These are phyloP conservation scores for Brevimyrus niger DNA, from an alignment of 2,113 vertebrate species.

Conservation along the genomic window DNA sequence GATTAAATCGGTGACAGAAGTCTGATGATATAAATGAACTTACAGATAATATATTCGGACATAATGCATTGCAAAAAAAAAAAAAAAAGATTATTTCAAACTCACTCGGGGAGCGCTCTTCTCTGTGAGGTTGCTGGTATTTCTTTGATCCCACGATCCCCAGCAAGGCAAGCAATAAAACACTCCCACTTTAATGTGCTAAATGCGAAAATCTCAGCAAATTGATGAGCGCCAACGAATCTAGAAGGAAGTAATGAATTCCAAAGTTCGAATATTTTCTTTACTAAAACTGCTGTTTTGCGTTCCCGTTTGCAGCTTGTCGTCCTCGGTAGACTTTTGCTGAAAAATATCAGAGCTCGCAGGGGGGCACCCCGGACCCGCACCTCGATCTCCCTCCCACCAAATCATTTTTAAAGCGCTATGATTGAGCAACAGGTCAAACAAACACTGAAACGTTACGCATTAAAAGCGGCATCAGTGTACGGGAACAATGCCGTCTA, in stretches of 20 bases:
- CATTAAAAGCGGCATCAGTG: not conserved
- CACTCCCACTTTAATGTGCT: not conserved
- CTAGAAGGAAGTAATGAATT: not conserved
- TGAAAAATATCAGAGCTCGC: constrained; percentile 33
- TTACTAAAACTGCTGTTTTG: not conserved
- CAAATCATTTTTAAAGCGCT: constrained; percentile 23
- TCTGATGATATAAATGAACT: not conserved
- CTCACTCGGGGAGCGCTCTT: constrained; percentile 6
- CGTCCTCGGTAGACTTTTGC: constrained; percentile 8
- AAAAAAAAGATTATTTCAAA: not conserved
- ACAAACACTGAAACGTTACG: constrained; percentile 27
- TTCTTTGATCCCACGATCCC: constrained; percentile 8
- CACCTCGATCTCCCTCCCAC: constrained; percentile 14
- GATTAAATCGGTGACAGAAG: not conserved
- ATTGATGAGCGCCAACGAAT: not conserved
- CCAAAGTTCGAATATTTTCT: not conserved
- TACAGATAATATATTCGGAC: not conserved
- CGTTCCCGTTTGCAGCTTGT: constrained; percentile 6
- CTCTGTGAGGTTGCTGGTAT: not conserved
- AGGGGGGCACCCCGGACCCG: constrained; percentile 25
- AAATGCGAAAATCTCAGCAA: not conserved
- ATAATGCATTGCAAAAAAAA: not conserved
- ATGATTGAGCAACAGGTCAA: constrained; percentile 17
- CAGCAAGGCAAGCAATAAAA: not conserved
- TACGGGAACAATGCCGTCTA: not conserved